A percentile compares a stretch with the other conserved stretches of the same genome.
These are phyloP conservation scores for Melanocharis versteri DNA, from an alignment of 2,113 vertebrate genomes.

Conservation along the genomic window DNA sequence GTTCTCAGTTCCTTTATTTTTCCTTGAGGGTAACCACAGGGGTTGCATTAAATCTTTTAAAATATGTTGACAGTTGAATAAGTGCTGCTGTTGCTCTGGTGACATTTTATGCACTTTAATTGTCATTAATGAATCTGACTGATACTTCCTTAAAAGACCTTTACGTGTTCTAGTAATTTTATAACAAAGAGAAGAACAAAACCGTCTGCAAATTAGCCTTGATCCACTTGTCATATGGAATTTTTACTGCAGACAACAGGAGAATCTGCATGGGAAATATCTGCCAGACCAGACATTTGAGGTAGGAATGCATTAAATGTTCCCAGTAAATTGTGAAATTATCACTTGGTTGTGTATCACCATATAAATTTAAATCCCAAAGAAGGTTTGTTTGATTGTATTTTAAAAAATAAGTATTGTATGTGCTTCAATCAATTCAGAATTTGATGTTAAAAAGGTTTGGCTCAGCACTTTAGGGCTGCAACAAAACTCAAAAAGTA, in stretches of 20 bases:
- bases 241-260: slow-evolving; percentile 31
- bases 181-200: slow-evolving; percentile 36
- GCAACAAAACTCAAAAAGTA: neutral
- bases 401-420: neutral
- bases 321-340: neutral
- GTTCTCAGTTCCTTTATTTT: slow-evolving; percentile 59
- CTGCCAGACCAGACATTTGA: neutral
- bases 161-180: slow-evolving; percentile 50
- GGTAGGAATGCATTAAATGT: neutral
- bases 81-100: slow-evolving; percentile 53
- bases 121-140: slow-evolving; percentile 62
- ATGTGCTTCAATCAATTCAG: neutral
- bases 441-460: neutral
- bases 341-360: neutral
- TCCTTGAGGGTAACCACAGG: slow-evolving; percentile 61
- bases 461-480: neutral
- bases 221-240: slow-evolving; percentile 29
- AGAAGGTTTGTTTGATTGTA: neutral
- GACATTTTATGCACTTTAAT: slow-evolving; percentile 66
- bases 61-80: slow-evolving; percentile 65
- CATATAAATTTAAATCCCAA: neutral
- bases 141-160: slow-evolving; percentile 44
- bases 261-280: slow-evolving; percentile 11
- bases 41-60: slow-evolving; percentile 71
- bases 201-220: slow-evolving; percentile 42